Percentiles rank a stretch among this genome's conserved stretches.
phyloP scores from a whole-genome alignment of 2,113 vertebrate genomes.

The Syngnathus floridae region DNA sequence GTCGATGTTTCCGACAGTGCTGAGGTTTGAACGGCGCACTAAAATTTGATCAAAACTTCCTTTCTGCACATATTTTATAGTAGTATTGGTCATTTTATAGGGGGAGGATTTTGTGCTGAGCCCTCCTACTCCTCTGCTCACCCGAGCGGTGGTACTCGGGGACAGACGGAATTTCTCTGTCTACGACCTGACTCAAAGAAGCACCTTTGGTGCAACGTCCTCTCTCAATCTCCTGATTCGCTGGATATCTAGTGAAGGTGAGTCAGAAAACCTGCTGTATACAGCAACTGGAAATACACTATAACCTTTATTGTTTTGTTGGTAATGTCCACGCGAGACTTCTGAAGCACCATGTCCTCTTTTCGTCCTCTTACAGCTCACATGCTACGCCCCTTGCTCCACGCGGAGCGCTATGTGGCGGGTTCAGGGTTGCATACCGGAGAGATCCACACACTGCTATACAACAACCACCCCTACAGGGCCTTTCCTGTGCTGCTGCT shows the following conservation, averaged over 20 bases:
- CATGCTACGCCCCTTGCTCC: constrained; percentile 77
- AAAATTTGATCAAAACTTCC: not conserved
- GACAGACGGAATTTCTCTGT: constrained; percentile 81
- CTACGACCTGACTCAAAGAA: constrained; percentile 80
- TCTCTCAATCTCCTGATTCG: constrained; percentile 87
- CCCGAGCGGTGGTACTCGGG: constrained; percentile 79
- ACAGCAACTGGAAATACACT: not conserved
- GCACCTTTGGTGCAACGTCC: constrained; percentile 74
- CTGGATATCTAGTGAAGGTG: constrained; percentile 79
- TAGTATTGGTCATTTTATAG: constrained; percentile 58
- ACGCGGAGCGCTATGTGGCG: constrained; percentile 86
- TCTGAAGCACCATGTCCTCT: not conserved
- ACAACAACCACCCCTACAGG: constrained; percentile 88
- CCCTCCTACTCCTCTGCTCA: constrained; percentile 69
- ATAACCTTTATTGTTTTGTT: not conserved
- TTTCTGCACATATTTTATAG: not conserved
- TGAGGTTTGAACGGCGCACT: constrained; percentile 68
- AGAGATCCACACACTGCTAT: constrained; percentile 86
- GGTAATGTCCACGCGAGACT: not conserved
- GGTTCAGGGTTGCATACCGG: constrained; percentile 90
- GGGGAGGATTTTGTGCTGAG: constrained; percentile 85
- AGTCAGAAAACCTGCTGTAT: constrained; percentile 54
- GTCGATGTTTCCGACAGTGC: constrained; percentile 83
- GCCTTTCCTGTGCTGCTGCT: constrained; percentile 88
- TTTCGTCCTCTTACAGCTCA: constrained; percentile 59